phyloP scores from a whole-genome alignment of 2,888 invertebrate genomes.

The Callimorpha dominula region DNA sequence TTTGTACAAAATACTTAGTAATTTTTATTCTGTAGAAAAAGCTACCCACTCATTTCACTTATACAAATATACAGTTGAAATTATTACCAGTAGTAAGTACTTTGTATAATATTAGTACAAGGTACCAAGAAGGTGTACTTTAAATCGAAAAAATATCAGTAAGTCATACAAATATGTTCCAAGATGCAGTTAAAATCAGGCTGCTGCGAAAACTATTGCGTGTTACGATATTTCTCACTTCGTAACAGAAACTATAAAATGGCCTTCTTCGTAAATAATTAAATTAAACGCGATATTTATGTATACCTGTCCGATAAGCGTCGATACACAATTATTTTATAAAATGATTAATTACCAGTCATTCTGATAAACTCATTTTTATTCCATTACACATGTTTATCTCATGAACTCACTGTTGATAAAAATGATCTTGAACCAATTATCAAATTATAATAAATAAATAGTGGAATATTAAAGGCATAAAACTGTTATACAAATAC shows the following conservation, averaged over 20 bases:
- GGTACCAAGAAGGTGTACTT: neutral
- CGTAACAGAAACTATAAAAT: neutral
- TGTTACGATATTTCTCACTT: neutral
- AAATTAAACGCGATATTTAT: neutral
- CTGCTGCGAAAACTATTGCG: neutral
- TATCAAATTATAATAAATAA: neutral
- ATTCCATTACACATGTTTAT: conserved; percentile 9
- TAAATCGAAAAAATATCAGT: neutral
- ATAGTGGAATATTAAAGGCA: neutral
- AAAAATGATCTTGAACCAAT: conserved; percentile 5
- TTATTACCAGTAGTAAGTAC: neutral
- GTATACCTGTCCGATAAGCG: conserved; percentile 8
- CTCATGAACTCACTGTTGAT: conserved; percentile 1
- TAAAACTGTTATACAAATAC: neutral
- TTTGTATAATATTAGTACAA: neutral
- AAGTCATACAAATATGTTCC: neutral
- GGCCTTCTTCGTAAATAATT: conserved; percentile 1
- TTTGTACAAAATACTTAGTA: too few species aligned
- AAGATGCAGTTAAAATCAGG: neutral
- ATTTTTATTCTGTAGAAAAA: too few species aligned
- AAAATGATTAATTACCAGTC: conserved; percentile 14
- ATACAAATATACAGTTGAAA: neutral
- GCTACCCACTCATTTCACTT: too few species aligned
- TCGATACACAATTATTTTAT: conserved; percentile 17
- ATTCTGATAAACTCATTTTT: conserved; percentile 6